Conservation (phyloP, 1,140 invertebrate genomes). For the Daktulosphaira vitifoliae region DNA sequence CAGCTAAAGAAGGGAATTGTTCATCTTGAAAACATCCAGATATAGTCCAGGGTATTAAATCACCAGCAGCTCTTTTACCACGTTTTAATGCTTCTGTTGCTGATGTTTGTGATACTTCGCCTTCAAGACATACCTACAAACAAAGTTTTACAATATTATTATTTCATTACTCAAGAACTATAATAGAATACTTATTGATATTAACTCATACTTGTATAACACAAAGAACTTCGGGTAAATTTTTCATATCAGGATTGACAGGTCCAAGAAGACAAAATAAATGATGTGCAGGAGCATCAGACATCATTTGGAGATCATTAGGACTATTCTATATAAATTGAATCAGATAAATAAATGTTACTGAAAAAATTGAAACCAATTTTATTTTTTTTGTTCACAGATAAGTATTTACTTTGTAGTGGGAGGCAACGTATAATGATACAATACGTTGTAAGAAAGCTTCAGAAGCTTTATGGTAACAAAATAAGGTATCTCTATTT, state of each 20-base stretch:
- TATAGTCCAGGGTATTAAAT: conserved; percentile 97
- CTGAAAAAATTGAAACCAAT: neutral
- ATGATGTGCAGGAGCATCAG: conserved; percentile 96
- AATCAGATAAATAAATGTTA: neutral
- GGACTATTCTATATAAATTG: conserved; percentile 70
- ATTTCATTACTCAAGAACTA: too few relatives aligned
- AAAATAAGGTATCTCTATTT: conserved; percentile 92
- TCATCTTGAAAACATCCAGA: conserved; percentile 91
- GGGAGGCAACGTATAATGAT: conserved; percentile 89
- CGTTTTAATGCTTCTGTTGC: conserved; percentile 68
- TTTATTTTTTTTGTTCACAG: conserved; percentile 5
- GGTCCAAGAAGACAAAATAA: conserved; percentile 92
- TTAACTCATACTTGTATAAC: conserved; percentile 73
- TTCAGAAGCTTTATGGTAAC: conserved; percentile 93
- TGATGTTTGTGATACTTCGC: conserved; percentile 75
- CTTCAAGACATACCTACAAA: conserved; percentile 80
- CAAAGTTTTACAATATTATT: conserved; percentile 1
- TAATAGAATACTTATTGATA: too few relatives aligned
- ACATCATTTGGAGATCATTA: conserved; percentile 97
- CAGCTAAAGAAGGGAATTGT: conserved; percentile 84
- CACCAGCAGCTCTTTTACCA: conserved; percentile 85
- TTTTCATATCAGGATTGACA: conserved; percentile 56
- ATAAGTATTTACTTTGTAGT: conserved; percentile 75
- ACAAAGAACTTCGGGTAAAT: conserved; percentile 82
- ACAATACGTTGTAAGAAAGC: conserved; percentile 86